These are phyloP conservation scores for Sciaenops ocellatus DNA, from an alignment of 2,797 vertebrate species.

Conservation along the genomic window DNA sequence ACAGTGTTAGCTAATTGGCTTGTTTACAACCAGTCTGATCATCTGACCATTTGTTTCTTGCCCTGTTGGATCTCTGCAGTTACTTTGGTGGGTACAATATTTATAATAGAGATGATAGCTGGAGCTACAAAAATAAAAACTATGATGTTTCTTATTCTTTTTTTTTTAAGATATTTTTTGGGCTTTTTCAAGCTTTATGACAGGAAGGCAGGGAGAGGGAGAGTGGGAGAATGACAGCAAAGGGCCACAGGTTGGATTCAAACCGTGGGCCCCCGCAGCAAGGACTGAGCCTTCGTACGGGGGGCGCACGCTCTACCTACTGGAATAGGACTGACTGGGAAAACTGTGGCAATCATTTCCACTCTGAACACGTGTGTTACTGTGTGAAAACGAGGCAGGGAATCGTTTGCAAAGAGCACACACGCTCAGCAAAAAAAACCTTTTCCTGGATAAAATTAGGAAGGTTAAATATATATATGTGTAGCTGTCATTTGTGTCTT, in stretches of 20 bases:
- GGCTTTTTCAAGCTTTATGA: too few species aligned
- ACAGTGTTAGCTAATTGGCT: neutral
- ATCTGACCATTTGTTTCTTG: neutral
- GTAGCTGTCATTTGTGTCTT: slow-evolving; percentile 33
- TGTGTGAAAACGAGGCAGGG: neutral
- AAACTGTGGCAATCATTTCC: neutral
- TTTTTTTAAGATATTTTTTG: too few species aligned
- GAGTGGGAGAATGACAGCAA: too few species aligned
- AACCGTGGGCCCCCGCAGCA: too few species aligned
- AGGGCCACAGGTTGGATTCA: too few species aligned
- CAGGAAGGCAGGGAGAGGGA: too few species aligned
- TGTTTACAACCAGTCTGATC: neutral
- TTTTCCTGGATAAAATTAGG: slow-evolving; percentile 22
- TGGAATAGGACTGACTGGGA: neutral
- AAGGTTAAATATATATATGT: slow-evolving; percentile 44
- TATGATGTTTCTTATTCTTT: too few species aligned
- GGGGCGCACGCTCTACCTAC: too few species aligned
- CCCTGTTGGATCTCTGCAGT: neutral
- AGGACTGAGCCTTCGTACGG: too few species aligned
- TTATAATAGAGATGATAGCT: neutral
- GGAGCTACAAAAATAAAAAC: neutral
- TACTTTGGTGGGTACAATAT: neutral
- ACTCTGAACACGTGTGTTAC: neutral
- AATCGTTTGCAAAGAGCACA: neutral
- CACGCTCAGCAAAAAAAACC: neutral